Conservation (phyloP, 2,797 vertebrate species). For the Takifugu ocellatus region DNA sequence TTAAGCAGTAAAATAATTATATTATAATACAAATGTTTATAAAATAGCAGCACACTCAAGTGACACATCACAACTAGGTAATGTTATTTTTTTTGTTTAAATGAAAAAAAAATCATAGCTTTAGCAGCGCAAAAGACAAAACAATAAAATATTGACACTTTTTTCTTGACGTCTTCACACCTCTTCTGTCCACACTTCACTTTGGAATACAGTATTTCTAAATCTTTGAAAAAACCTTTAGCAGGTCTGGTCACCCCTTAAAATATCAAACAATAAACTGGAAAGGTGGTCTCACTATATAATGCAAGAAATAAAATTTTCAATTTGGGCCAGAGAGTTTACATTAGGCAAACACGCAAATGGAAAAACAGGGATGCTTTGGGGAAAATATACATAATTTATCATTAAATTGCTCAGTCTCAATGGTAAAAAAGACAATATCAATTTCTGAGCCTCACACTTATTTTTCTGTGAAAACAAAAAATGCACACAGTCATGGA, state of each 20-base stretch:
- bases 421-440: conserved; percentile 44
- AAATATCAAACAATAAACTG: conserved; percentile 67
- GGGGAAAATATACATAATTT: conserved; percentile 39
- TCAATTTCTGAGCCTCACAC: conserved; percentile 30
- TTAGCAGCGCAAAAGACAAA: conserved; percentile 92
- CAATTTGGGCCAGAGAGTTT: conserved; percentile 66
- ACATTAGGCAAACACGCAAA: conserved; percentile 57
- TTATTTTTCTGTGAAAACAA: conserved; percentile 50
- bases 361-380: conserved; percentile 54
- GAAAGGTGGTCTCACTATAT: conserved; percentile 66
- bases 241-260: conserved; percentile 65
- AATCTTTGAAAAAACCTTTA: conserved; percentile 65
- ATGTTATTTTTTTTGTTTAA: conserved; percentile 94
- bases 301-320: conserved; percentile 71
- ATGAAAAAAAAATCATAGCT: conserved; percentile 96
- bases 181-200: conserved; percentile 79
- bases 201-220: conserved; percentile 84
- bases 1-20: conserved; percentile 99
- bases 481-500: conserved; percentile 2
- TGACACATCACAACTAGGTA: conserved; percentile 99
- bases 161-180: conserved; percentile 84
- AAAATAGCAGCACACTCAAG: conserved; percentile 99
- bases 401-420: conserved; percentile 55
- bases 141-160: conserved; percentile 82
- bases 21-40: conserved; percentile 99